Evolutionary conservation across 2,797 vertebrate species (phyloP).

Genomic region (Lacerta agilis): DNA sequence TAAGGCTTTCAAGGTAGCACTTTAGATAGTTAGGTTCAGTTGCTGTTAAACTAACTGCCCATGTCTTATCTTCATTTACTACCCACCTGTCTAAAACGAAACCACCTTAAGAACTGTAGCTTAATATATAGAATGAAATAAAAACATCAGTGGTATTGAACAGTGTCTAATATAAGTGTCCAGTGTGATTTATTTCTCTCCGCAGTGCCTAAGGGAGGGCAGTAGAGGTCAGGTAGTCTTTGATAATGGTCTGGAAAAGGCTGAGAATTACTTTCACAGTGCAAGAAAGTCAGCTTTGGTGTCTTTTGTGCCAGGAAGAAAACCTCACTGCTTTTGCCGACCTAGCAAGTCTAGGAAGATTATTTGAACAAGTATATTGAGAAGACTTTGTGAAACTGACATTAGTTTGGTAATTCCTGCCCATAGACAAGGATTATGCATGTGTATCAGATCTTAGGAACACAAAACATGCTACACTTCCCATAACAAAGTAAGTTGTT

Average conservation of each 20-base stretch:
- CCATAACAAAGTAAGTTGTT: background rate
- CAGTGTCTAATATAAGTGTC: constrained; percentile 45
- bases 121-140: constrained; percentile 46
- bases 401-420: background rate
- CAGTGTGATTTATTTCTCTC: constrained; percentile 26
- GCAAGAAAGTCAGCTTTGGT: background rate
- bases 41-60: constrained; percentile 46
- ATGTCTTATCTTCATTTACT: constrained; percentile 32
- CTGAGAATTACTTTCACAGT: constrained; percentile 18
- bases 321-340: background rate
- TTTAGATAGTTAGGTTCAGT: constrained; percentile 11
- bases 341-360: background rate
- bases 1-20: constrained; percentile 29
- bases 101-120: constrained; percentile 37
- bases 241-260: constrained; percentile 40
- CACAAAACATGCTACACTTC: background rate
- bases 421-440: background rate
- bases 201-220: constrained; percentile 34
- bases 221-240: constrained; percentile 25
- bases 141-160: constrained; percentile 41
- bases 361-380: background rate
- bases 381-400: background rate
- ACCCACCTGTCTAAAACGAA: constrained; percentile 44
- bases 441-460: background rate
- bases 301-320: constrained; percentile 19